phyloP scores from a whole-genome alignment of 2,888 invertebrate genomes.

The Ephialtes manifestator region DNA sequence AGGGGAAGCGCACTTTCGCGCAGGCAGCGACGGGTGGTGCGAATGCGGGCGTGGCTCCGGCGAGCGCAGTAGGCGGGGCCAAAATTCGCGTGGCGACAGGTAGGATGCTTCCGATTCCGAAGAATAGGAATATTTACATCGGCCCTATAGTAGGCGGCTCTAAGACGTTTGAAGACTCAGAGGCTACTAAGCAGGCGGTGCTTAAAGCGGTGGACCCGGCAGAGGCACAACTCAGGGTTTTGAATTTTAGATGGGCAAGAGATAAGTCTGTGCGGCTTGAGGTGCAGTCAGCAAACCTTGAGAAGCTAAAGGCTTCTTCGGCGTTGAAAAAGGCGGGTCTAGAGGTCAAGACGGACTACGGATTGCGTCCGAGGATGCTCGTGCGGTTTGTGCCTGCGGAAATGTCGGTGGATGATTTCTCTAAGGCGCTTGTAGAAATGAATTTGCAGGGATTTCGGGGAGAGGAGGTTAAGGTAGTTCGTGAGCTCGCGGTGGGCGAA shows the following conservation, averaged over 20 bases:
- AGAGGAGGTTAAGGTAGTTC: neutral
- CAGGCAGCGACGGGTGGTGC: neutral
- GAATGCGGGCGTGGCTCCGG: neutral
- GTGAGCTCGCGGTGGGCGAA: neutral
- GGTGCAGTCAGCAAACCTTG: neutral
- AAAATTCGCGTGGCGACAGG: neutral
- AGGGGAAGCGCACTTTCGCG: neutral
- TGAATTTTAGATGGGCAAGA: neutral
- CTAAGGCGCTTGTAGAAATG: no score
- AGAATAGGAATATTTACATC: no score
- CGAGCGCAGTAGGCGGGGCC: neutral
- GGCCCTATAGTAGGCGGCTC: neutral
- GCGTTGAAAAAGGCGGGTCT: no score
- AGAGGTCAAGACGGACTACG: no score
- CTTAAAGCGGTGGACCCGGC: neutral
- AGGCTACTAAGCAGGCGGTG: neutral
- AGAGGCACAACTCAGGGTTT: no score
- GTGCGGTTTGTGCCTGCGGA: neutral
- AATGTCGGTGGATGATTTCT: neutral
- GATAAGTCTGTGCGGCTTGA: neutral
- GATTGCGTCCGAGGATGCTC: neutral
- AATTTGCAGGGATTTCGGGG: no score
- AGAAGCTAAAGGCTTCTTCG: neutral
- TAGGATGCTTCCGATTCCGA: conserved; percentile 1
- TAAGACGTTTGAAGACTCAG: no score